Base-by-base conservation (phyloP, 2,888 invertebrate species). In the Leptinotarsa haldemani region DNA sequence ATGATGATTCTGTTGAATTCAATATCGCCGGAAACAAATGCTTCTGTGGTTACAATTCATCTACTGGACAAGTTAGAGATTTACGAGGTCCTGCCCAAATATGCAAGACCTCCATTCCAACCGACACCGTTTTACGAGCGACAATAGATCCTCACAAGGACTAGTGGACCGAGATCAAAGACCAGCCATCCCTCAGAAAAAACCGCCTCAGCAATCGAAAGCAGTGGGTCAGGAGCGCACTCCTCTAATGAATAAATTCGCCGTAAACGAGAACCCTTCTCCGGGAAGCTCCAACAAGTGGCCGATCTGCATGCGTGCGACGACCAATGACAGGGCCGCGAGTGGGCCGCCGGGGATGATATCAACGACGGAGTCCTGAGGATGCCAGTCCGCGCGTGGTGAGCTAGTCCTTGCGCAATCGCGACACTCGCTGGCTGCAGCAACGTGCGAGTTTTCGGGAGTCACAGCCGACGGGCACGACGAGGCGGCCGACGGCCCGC, bases 381-480 rank as follows among this genome's bases (percentile, higher is more conserved):
- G 83, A 80, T 76, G 83, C 77, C 84, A 84, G 84, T 85, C 77
- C 80, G 83, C 83, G 84, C 84, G 85, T 84, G 84, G 84, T 82
- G 78, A 81, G 79, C 82, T 81, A 75, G 77, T 81, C 81, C 82
- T 82, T 84, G 85, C 85, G 85, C 85, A 85, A 84, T 83, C 84
- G 84, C 85, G 83, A 78, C 75, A 73, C 66, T 71, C 71, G 70
- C 48, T 79, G 78, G 70, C 74, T 78, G 72, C 65, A 79, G 79
- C 73, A 15, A 80, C 80, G 80, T 77, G 78, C 79, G 82, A 77
- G 81, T 81, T 74, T 78, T 79, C 76, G 81, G 82, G 84, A 85
- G 84, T 85, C 85, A 84, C 85, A 85, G 86, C 84, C 87, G 86
- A 85, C 86, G 86, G 85, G 83, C 85, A 83, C 85, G 85, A 84